These are phyloP conservation scores for Rhinopomastus cyanomelas DNA, from an alignment of 2,113 vertebrate genomes.

Conservation along the genomic window DNA sequence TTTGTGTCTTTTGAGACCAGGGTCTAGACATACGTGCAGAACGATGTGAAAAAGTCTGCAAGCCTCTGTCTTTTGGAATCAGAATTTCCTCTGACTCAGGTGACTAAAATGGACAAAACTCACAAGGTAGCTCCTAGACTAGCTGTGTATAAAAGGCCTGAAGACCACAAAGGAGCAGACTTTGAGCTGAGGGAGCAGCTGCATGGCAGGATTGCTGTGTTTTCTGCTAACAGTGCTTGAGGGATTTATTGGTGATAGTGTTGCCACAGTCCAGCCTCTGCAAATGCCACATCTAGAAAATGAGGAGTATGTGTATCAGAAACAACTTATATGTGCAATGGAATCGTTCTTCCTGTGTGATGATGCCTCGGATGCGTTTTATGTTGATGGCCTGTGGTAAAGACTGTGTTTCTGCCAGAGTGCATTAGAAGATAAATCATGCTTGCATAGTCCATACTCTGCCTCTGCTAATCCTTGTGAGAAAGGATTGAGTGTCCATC, in stretches of 20 bases:
- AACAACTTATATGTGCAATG: background rate
- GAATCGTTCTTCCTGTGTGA: background rate
- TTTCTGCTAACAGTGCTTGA: background rate
- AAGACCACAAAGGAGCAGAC: background rate
- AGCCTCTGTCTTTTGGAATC: background rate
- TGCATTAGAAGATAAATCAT: background rate
- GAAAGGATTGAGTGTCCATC: background rate
- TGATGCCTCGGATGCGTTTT: background rate
- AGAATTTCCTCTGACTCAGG: background rate
- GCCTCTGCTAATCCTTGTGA: background rate
- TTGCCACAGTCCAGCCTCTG: background rate
- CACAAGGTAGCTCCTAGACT: background rate
- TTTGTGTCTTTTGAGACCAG: background rate
- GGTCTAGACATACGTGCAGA: background rate
- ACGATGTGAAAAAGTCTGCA: background rate
- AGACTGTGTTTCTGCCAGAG: background rate
- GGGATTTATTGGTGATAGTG: background rate
- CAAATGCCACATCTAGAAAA: background rate
- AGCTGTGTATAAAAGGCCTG: background rate
- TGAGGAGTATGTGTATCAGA: fast-evolving
- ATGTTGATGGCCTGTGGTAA: background rate
- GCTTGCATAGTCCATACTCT: fast-evolving
- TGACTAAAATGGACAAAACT: background rate
- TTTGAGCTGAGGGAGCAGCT: background rate
- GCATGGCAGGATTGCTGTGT: background rate